phyloP scores from a whole-genome alignment of 2,113 vertebrate genomes.

The Hippocampus comes region DNA sequence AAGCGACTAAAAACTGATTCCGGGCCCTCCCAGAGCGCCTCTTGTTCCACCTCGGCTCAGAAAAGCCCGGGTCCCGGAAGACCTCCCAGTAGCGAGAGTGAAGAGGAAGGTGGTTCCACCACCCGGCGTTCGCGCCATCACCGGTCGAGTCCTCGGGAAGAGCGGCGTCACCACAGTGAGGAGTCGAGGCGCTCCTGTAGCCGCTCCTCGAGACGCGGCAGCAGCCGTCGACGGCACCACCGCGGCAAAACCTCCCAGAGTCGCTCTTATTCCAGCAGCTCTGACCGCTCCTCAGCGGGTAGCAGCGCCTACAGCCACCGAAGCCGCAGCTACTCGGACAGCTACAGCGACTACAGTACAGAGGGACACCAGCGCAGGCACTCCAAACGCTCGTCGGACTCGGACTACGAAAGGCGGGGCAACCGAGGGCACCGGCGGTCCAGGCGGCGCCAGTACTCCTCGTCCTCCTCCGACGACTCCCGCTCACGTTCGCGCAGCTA shows the following conservation, averaged over 20 bases:
- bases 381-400: constrained; percentile 87
- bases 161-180: constrained; percentile 82
- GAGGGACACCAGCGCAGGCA: constrained; percentile 57
- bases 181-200: constrained; percentile 85
- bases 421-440: constrained; percentile 78
- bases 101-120: constrained; percentile 80
- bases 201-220: constrained; percentile 78
- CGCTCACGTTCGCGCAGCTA: constrained; percentile 77
- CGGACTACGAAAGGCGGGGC: constrained; percentile 81
- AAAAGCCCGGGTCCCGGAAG: constrained; percentile 60
- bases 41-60: constrained; percentile 73
- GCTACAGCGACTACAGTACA: constrained; percentile 91
- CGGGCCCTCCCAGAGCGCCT: constrained; percentile 54
- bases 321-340: constrained; percentile 91
- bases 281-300: constrained; percentile 82
- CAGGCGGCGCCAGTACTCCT: constrained; percentile 82
- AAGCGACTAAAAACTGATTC: constrained; percentile 72
- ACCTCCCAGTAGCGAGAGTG: constrained; percentile 86
- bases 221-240: constrained; percentile 63
- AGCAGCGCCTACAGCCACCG: constrained; percentile 82
- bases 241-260: constrained; percentile 78
- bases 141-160: constrained; percentile 76
- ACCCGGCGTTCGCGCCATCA: constrained; percentile 75
- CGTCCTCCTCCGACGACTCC: constrained; percentile 81
- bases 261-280: constrained; percentile 88